Percentiles rank a stretch among this genome's conserved stretches.
These are phyloP conservation scores for Microcebus lehilahytsara DNA, from an alignment of 2,113 vertebrate genomes.

Conservation along the genomic window DNA sequence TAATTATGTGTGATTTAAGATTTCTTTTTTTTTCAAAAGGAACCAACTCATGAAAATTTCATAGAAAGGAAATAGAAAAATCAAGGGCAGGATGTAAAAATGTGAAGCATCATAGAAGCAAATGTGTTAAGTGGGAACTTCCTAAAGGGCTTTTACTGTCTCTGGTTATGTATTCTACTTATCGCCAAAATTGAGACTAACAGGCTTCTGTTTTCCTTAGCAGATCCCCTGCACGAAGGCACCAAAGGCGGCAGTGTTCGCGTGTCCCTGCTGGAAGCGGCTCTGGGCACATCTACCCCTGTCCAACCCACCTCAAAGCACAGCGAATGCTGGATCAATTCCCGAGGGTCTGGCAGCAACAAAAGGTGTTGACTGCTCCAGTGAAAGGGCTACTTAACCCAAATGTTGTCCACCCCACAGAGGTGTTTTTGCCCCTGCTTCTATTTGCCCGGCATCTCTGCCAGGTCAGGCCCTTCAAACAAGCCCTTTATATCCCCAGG, in stretches of 20 bases:
- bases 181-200: constrained; percentile 56
- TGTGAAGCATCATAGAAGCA: constrained; percentile 48
- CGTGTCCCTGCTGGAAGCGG: neutral
- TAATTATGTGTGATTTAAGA: constrained; percentile 60
- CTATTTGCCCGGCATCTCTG: constrained; percentile 44
- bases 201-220: constrained; percentile 59
- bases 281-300: neutral
- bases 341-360: constrained; percentile 60
- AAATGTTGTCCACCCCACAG: neutral
- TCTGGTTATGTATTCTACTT: constrained; percentile 58
- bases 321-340: neutral
- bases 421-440: constrained; percentile 12
- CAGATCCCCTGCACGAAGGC: neutral
- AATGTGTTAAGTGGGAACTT: constrained; percentile 72
- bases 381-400: constrained; percentile 56
- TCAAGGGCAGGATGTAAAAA: constrained; percentile 65
- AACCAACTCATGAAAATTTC: constrained; percentile 72
- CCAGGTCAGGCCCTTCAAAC: constrained; percentile 62
- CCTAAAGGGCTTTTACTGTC: constrained; percentile 59
- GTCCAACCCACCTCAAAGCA: constrained; percentile 62
- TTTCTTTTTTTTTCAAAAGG: constrained; percentile 54
- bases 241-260: constrained; percentile 46
- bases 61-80: constrained; percentile 64
- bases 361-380: constrained; percentile 56
- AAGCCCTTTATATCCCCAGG: constrained; percentile 40